Base-by-base conservation (phyloP, 2,113 vertebrate genomes). In the Regulus satrapa region DNA sequence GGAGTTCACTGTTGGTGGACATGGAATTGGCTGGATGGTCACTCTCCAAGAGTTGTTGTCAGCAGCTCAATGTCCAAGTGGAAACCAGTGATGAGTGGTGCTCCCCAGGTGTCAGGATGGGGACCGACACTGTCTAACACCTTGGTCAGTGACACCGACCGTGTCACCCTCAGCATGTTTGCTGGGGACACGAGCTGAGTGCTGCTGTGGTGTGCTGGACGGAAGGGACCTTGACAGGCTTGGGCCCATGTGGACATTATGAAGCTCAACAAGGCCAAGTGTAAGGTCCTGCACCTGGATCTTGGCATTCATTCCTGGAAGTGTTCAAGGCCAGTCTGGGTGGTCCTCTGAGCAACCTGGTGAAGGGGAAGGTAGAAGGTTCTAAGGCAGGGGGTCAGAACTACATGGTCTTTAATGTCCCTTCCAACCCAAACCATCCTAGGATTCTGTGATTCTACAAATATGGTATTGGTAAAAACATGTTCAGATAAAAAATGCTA, bases 101-200 rank as follows among this genome's bases (percentile, higher is more conserved):
- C 19, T 74, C 38, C 52, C 32, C 45, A 45, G 38, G 56, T 24
- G 24, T 21, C 52, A 38, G 12, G 8, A 6, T 3, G 41, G 52
- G 43, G 21, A 49, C 32, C 1, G 18, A 8, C 24, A 29, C n/a
- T 84, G 41, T 24, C 68, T 12, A 26, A 29, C n/a, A 48, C 41
- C 29, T 29, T 41, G 0, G 1, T 10, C 9, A 9, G 69, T 12
- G 40, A 14, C 48, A 84, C 67, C 68, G 18, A n/a, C 23, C 0
- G 1, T n/a, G 49, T 28, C 41, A 64, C 12, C 28, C 58, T 63
- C 58, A 24, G 18, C 34, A 40, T 1, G 0, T 55, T 12, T n/a
- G 49, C 69, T 29, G 49, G 29, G 38, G 36, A 51, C 59, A 17
- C 0, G 1, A 38, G 52, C 32, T 51, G 51, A 38, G 59, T 24